Percentiles rank a stretch among this genome's conserved stretches.
Conservation (phyloP, 2,888 invertebrate genomes). For the Parnassius smintheus region DNA sequence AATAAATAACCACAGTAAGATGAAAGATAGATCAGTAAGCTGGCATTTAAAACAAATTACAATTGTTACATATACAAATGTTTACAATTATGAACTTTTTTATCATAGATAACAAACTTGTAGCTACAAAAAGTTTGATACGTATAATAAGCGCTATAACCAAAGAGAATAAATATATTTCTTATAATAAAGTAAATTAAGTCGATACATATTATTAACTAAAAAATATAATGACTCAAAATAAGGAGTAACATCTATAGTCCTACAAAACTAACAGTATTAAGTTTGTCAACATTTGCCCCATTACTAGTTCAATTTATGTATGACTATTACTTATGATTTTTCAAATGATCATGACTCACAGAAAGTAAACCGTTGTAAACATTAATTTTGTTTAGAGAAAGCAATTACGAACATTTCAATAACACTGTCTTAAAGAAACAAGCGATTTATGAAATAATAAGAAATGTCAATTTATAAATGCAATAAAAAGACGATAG, state of each 20-base stretch:
- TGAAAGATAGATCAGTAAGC: too few relatives aligned
- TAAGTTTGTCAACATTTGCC: constrained; percentile 7
- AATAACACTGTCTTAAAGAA: background rate
- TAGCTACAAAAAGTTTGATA: constrained; percentile 26
- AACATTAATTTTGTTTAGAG: background rate
- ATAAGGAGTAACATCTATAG: constrained; percentile 33
- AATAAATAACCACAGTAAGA: too few relatives aligned
- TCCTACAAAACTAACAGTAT: constrained; percentile 28
- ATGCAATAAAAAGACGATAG: constrained; percentile 4
- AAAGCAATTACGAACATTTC: background rate
- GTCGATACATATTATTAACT: constrained; percentile 37
- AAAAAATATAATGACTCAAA: constrained; percentile 45
- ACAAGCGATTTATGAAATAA: background rate
- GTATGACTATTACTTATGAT: background rate
- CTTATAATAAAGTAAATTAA: constrained; percentile 35
- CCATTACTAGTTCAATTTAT: background rate
- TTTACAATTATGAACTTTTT: too few relatives aligned
- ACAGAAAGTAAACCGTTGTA: constrained; percentile 13
- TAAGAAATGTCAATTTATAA: constrained; percentile 19
- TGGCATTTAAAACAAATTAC: too few relatives aligned
- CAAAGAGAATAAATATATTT: constrained; percentile 26
- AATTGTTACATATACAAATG: too few relatives aligned
- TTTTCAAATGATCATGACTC: background rate
- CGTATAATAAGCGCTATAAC: constrained; percentile 30
- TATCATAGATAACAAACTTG: background rate